Conservation (phyloP, 2,888 invertebrate genomes). For the Cybosia mesomella region DNA sequence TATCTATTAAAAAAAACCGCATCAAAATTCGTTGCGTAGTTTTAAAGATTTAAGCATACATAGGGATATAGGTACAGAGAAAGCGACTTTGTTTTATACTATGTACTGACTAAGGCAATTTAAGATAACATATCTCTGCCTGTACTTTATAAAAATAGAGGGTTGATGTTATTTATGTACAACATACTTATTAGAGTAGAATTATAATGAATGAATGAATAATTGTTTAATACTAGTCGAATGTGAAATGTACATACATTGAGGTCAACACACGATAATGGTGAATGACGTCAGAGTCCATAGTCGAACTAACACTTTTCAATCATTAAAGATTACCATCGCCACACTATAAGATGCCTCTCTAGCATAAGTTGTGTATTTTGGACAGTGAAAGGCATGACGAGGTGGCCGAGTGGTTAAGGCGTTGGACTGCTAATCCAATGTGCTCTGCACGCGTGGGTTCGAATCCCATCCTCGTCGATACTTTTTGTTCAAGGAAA, state of each 20-base stretch:
- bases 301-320: constrained; percentile 31
- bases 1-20: no score
- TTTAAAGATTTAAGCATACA: no score
- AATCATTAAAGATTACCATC: constrained; percentile 27
- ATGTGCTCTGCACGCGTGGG: constrained; percentile 95
- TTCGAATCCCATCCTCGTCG: constrained; percentile 94
- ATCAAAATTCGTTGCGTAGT: no score
- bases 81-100: no score
- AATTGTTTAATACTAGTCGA: background rate
- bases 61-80: no score
- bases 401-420: constrained; percentile 95
- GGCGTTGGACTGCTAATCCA: constrained; percentile 95
- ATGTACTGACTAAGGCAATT: no score
- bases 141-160: background rate
- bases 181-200: no score
- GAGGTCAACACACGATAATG: constrained; percentile 48
- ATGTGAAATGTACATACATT: background rate
- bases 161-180: background rate
- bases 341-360: constrained; percentile 27
- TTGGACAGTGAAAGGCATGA: constrained; percentile 70
- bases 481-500: constrained; percentile 52
- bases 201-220: background rate
- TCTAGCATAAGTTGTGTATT: constrained; percentile 47
- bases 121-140: background rate
- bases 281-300: constrained; percentile 42